Evolutionary conservation across 2,113 vertebrate species (phyloP), one percentile per base, ranked within the genome.

Genomic region (Podocnemis expansa): DNA sequence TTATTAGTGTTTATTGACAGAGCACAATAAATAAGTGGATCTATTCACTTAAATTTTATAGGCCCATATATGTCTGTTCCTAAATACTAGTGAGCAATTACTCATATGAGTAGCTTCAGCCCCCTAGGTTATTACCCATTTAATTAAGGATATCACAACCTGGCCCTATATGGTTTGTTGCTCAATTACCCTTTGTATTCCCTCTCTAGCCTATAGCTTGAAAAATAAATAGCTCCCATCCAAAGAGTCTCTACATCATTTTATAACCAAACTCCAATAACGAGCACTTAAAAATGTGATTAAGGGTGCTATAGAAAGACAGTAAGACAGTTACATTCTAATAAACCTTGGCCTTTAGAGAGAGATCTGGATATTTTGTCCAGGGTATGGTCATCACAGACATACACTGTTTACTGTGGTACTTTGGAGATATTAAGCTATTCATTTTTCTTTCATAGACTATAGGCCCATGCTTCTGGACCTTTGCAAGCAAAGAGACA

Each of bases 21-120:
- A 93, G 6, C 51, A 94, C 94, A 85, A 45, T 92, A 95, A 91
- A 92, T 89, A 96, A 78, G 27, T 29, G 8, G 41, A 90, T 54
- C 34, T 43, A 81, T 70, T 51, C 47, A 52, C 51, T 52, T 52
- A 67, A 38, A n/a, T 21, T 67, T 79, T 91, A 84, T 84, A 25
- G 16, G 80, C 24, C 67, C 93, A 94, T 89, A 88, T 91, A 89
- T 85, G 82, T 60, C 13, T 89, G 78, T 76, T 49, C 21, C 17
- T 91, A 85, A 92, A 93, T 34, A 93, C 21, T 70, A 70, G 82
- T 38, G 95, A 93, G 94, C 91, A 87, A 54, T 93, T 6, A 75
- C 82, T 19, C 6, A 10, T 73, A 38, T 55, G 90, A 78, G 22
- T 24, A 73, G 41, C 38, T 73, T 38, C 21, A 73, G 12, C 13